Evolutionary conservation across 1,140 invertebrate species (phyloP).

Genomic region (Ostrea edulis): DNA sequence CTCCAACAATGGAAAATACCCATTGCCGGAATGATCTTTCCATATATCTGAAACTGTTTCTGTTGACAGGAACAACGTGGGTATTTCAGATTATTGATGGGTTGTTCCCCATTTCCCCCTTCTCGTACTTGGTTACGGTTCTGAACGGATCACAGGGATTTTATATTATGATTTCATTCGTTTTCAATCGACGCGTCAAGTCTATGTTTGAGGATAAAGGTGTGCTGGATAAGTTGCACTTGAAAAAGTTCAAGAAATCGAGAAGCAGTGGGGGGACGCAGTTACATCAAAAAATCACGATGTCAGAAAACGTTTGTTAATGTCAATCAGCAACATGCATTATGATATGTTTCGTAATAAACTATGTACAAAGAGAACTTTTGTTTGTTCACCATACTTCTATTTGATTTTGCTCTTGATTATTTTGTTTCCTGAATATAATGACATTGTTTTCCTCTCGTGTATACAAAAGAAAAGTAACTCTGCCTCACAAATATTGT

Average conservation of each 20-base stretch:
- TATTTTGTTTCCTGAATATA: no score
- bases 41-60: conserved; percentile 49
- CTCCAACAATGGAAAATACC: conserved; percentile 36
- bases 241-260: not conserved
- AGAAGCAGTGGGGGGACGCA: not conserved
- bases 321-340: no score
- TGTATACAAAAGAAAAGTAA: no score
- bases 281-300: not conserved
- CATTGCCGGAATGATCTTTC: conserved; percentile 16
- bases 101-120: conserved; percentile 38
- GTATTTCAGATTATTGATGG: conserved; percentile 47
- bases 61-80: conserved; percentile 54
- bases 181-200: conserved; percentile 25
- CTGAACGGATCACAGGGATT: conserved; percentile 48
- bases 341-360: no score
- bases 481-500: no score
- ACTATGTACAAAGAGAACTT: no score
- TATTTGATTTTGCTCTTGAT: no score
- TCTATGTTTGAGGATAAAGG: not conserved
- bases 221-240: not conserved
- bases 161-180: conserved; percentile 53
- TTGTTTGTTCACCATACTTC: no score
- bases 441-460: no score
- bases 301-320: not conserved
- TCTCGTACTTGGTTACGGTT: conserved; percentile 44